Evolutionary conservation across 2,113 vertebrate species (phyloP).

Genomic region (Chunga burmeisteri): DNA sequence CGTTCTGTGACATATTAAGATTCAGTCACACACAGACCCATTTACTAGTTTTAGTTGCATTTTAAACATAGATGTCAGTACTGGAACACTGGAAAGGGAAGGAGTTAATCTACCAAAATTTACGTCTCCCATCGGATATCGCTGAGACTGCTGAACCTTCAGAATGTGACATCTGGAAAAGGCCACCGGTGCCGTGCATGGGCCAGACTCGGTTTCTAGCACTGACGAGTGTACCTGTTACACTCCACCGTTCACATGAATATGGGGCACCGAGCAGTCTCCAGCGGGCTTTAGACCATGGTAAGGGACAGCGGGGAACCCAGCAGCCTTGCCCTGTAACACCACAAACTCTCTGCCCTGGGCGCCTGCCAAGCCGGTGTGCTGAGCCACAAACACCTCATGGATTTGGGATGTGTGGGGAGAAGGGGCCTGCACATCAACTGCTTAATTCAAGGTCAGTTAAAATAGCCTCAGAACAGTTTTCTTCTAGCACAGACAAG

Average conservation of each 20-base stretch:
- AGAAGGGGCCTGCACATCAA: background rate
- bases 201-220: background rate
- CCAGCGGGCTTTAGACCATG: background rate
- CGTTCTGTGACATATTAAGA: background rate
- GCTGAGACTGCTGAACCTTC: background rate
- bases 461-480: background rate
- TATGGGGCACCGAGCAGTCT: fast-evolving
- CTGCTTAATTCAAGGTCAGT: background rate
- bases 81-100: background rate
- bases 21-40: background rate
- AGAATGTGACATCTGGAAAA: background rate
- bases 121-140: background rate
- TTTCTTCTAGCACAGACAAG: background rate
- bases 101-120: background rate
- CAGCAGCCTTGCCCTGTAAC: background rate
- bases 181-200: fast-evolving
- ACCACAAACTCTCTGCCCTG: background rate
- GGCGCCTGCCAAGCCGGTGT: background rate
- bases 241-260: fast-evolving
- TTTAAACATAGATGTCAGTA: background rate
- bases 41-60: background rate
- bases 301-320: background rate
- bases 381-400: background rate
- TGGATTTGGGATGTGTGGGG: fast-evolving
- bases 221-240: background rate